phyloP scores from a whole-genome alignment of 2,888 invertebrate species.

The Drosophila lacicola region DNA sequence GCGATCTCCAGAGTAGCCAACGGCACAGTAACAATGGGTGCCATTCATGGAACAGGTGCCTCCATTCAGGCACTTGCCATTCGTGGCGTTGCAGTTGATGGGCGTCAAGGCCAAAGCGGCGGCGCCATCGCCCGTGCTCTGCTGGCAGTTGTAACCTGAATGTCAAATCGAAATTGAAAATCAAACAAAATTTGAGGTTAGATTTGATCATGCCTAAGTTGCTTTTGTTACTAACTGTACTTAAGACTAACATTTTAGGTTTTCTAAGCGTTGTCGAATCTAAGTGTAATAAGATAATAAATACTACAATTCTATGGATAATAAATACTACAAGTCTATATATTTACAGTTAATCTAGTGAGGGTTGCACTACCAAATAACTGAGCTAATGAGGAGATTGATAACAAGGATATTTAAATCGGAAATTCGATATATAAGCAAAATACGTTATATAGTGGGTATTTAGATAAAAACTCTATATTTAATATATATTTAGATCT shows the following conservation, averaged over 20 bases:
- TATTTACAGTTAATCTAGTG: constrained; percentile 59
- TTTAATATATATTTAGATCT: not conserved
- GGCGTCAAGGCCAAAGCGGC: constrained; percentile 60
- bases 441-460: not conserved
- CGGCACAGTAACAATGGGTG: constrained; percentile 83
- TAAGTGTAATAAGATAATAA: constrained; percentile 15
- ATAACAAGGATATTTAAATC: not conserved
- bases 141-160: constrained; percentile 84
- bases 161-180: constrained; percentile 5
- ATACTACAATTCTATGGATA: constrained; percentile 27
- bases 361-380: constrained; percentile 67
- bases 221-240: constrained; percentile 13
- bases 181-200: constrained; percentile 3
- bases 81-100: constrained; percentile 75
- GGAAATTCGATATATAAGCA: no score
- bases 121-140: constrained; percentile 62
- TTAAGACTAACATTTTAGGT: constrained; percentile 2
- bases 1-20: constrained; percentile 83
- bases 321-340: constrained; percentile 27
- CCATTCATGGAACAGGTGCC: constrained; percentile 84
- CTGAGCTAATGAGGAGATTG: not conserved
- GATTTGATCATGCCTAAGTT: not conserved
- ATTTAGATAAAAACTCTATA: not conserved
- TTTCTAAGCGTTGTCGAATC: not conserved
- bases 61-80: constrained; percentile 84